phyloP scores from a whole-genome alignment of 2,888 invertebrate genomes.

The Blastobasis adustella region DNA sequence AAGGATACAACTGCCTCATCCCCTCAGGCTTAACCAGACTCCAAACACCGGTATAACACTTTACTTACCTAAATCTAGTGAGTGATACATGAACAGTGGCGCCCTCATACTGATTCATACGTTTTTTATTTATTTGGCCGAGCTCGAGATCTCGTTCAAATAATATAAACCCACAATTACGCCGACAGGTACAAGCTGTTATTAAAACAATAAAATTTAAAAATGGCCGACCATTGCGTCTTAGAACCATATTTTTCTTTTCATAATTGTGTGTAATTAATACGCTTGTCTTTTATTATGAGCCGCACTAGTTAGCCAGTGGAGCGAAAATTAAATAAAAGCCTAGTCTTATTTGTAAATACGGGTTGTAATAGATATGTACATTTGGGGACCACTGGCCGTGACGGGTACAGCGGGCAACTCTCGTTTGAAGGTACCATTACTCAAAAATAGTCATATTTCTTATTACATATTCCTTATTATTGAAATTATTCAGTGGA shows the following conservation, averaged over 20 bases:
- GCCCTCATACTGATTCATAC: too few species aligned
- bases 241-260: not conserved
- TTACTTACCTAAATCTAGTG: too few species aligned
- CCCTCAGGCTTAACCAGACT: too few species aligned
- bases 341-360: slow-evolving; percentile 26
- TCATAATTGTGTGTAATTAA: not conserved
- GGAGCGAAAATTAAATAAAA: slow-evolving; percentile 43
- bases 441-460: too few species aligned
- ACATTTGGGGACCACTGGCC: slow-evolving; percentile 3
- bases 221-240: too few species aligned
- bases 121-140: too few species aligned
- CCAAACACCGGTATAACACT: too few species aligned
- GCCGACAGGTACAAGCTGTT: not conserved
- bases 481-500: too few species aligned
- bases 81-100: too few species aligned
- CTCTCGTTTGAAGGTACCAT: not conserved
- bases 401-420: slow-evolving; percentile 5
- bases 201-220: too few species aligned
- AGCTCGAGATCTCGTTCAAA: not conserved
- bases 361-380: slow-evolving; percentile 15
- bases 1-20: too few species aligned
- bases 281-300: not conserved
- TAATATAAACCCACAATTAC: not conserved
- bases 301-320: slow-evolving; percentile 10
- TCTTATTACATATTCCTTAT: too few species aligned